phyloP scores from a whole-genome alignment of 2,888 invertebrate species.

The Pristionchus mayeri region DNA sequence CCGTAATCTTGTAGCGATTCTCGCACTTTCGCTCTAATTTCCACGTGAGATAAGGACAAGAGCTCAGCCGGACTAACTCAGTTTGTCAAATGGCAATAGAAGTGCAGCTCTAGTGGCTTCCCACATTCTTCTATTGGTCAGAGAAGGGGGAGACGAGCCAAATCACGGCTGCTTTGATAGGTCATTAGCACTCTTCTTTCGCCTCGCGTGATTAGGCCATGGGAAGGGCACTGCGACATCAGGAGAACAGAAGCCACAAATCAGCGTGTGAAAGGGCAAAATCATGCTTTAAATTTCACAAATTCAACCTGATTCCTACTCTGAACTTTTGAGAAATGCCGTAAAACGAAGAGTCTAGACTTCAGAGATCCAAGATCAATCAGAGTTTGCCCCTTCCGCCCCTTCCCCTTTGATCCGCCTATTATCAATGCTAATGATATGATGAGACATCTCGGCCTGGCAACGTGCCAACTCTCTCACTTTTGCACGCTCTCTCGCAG shows the following conservation, averaged over 20 bases:
- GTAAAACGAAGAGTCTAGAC: too few relatives aligned
- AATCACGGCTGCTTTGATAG: neutral
- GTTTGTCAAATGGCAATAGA: neutral
- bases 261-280: too few relatives aligned
- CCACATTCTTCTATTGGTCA: too few relatives aligned
- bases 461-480: neutral
- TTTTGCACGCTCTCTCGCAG: neutral
- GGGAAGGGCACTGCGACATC: too few relatives aligned
- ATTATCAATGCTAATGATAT: slow-evolving; percentile 33
- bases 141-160: neutral
- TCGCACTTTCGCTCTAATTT: neutral
- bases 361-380: too few relatives aligned
- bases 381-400: too few relatives aligned
- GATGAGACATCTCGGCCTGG: slow-evolving; percentile 24
- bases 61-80: neutral
- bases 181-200: neutral
- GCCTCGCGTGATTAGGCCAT: too few relatives aligned
- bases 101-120: neutral
- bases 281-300: too few relatives aligned
- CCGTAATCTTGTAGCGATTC: neutral
- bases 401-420: neutral
- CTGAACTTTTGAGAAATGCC: too few relatives aligned
- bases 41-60: neutral
- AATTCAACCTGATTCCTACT: too few relatives aligned
- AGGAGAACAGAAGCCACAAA: too few relatives aligned